Base-by-base conservation (phyloP, 1,140 invertebrate genomes). In the Chironomus striatipennis region DNA sequence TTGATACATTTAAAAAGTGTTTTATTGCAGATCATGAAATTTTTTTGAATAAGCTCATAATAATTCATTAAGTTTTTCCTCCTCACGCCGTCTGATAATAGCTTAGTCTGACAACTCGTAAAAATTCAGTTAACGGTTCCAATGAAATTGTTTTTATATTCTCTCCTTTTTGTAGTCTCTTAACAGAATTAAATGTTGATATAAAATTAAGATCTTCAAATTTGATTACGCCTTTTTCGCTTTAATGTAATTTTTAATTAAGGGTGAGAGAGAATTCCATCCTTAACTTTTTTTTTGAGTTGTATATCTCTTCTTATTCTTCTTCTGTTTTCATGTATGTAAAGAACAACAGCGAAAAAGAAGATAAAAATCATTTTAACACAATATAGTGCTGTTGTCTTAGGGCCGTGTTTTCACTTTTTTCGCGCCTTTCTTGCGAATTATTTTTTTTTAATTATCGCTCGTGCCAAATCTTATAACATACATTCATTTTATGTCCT, bases 131-230 rank as follows among this genome's bases (percentile, higher is more conserved):
- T 34, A 34, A 34, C 24, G 24, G 24, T 34, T 34, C 24, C 24
- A 34, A 34, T 34, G 24, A 34, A 34, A 34, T 34, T 34, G 24
- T 34, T 34, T 34, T 34, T 34, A 2, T 34, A 34, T 34, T 34
- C 5, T 34, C 5, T 34, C 24, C 24, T 34, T 34, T 34, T 34
- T 57, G 47, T 57, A 57, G 12, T 12, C n/a, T 34, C n/a, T 70
- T 70, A 70, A 70, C 65, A 70, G 65, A 70, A 70, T 70, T 70
- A 70, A 70, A 70, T 70, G 65, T 70, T 70, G 47, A 57, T 57
- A 57, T 57, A 9, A 21, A 70, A 70, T 20, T 70, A 21, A 20
- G 65, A 70, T 70, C 65, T 21, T 70, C 65, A 70, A 70, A 70
- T 70, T 70, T 70, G 65, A 70, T 70, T 70, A 70, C 65, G 17